These are phyloP conservation scores for Brenthis hecate DNA, from an alignment of 2,888 invertebrate genomes.

Conservation along the genomic window DNA sequence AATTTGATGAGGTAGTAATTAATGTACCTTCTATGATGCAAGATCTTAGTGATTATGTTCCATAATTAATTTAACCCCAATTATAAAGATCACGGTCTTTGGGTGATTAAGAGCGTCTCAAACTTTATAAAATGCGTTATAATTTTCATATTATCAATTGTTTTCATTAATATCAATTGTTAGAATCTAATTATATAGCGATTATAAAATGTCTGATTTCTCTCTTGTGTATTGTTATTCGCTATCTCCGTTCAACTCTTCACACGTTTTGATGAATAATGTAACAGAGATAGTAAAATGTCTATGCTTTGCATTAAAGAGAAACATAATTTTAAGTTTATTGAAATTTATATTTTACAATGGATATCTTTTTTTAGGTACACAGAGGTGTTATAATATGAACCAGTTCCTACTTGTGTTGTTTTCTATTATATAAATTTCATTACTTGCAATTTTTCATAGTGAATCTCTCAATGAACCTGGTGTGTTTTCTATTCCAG, in stretches of 20 bases:
- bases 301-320: slow-evolving; percentile 44
- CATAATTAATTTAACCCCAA: slow-evolving; percentile 78
- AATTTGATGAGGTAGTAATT: neutral
- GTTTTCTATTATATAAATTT: no score
- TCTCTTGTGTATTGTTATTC: neutral
- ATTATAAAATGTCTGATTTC: no score
- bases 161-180: no score
- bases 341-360: neutral
- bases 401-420: no score
- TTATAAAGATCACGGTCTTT: slow-evolving; percentile 48
- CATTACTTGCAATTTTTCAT: slow-evolving; percentile 23
- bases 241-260: slow-evolving; percentile 32
- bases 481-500: slow-evolving; percentile 51
- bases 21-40: slow-evolving; percentile 39
- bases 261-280: slow-evolving; percentile 47
- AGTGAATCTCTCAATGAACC: slow-evolving; percentile 39
- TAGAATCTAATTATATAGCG: no score
- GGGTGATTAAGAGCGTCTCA: slow-evolving; percentile 2
- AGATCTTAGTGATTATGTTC: slow-evolving; percentile 54
- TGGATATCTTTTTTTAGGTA: slow-evolving; percentile 12
- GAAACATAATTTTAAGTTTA: neutral
- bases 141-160: no score
- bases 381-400: no score
- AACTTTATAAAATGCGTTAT: neutral
- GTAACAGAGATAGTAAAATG: slow-evolving; percentile 45